These are phyloP conservation scores for Dysdera silvatica DNA, from an alignment of 1,140 invertebrate genomes.

Conservation along the genomic window DNA sequence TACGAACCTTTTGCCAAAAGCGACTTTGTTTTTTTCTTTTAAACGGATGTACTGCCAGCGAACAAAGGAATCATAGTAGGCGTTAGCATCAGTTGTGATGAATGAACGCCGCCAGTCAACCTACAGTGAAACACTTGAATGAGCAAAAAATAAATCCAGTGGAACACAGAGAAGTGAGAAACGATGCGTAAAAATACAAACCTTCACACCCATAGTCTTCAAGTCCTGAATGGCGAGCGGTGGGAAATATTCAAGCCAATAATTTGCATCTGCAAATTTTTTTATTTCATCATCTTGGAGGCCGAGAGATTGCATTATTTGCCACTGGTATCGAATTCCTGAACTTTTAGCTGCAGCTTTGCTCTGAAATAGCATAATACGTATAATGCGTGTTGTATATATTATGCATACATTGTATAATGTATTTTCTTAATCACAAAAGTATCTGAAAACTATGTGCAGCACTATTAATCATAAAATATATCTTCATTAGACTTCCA, in stretches of 20 bases:
- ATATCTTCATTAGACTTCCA: no score
- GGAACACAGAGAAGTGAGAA: not conserved
- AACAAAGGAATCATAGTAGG: slow-evolving; percentile 96
- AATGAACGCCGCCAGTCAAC: slow-evolving; percentile 95
- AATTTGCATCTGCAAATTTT: slow-evolving; percentile 77
- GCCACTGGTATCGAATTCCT: slow-evolving; percentile 90
- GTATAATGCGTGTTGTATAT: no score
- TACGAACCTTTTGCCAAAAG: slow-evolving; percentile 83
- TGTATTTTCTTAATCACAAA: no score
- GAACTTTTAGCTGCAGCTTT: slow-evolving; percentile 93
- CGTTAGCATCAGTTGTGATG: slow-evolving; percentile 96
- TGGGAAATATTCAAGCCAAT: slow-evolving; percentile 97
- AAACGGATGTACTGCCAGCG: slow-evolving; percentile 91
- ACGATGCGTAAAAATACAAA: slow-evolving; percentile 50
- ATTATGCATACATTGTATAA: no score
- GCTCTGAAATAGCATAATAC: slow-evolving; percentile 53
- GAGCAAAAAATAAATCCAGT: not conserved
- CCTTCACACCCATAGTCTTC: slow-evolving; percentile 78
- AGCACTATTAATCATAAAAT: no score
- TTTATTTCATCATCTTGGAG: slow-evolving; percentile 83
- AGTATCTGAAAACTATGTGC: no score
- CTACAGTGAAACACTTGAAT: slow-evolving; percentile 45
- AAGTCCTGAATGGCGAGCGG: slow-evolving; percentile 78
- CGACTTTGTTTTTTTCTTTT: slow-evolving; percentile 78
- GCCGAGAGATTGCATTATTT: slow-evolving; percentile 94